Conservation (phyloP, 2,113 vertebrate species). For the Riparia riparia region DNA sequence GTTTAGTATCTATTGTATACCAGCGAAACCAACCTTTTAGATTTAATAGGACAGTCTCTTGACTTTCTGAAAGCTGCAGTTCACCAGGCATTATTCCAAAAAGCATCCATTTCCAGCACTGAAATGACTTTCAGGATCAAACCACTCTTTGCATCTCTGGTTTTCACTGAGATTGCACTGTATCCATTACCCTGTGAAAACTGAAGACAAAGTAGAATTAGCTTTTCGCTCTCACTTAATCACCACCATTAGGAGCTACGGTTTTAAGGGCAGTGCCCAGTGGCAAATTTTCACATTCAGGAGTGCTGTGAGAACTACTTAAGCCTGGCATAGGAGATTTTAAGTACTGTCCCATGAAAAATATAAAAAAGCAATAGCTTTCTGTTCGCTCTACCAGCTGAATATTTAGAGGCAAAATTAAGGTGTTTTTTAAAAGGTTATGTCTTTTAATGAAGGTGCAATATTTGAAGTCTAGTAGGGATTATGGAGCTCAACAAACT, state of each 20-base stretch:
- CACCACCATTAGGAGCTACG: not conserved
- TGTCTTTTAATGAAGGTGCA: not conserved
- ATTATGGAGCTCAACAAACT: not conserved
- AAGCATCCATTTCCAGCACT: not conserved
- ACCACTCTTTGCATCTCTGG: constrained; percentile 9
- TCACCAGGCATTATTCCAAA: constrained; percentile 24
- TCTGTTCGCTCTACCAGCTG: not conserved
- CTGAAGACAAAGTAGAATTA: not conserved
- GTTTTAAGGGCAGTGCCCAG: not conserved
- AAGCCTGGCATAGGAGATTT: not conserved
- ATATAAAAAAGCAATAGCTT: not conserved
- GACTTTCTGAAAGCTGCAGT: constrained; percentile 14
- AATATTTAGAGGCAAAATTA: not conserved
- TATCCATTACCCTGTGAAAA: not conserved
- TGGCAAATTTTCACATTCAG: not conserved
- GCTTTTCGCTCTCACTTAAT: not conserved
- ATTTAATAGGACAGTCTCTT: constrained; percentile 7
- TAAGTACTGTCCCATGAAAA: not conserved
- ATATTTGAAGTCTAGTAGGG: not conserved
- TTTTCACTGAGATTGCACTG: not conserved
- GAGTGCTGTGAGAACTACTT: not conserved
- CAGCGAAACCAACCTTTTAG: constrained; percentile 35
- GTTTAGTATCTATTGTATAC: constrained; percentile 1
- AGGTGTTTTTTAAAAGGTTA: not conserved
- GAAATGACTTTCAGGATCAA: constrained; percentile 17